These are phyloP conservation scores for Tetramorium bicarinatum DNA, from an alignment of 2,888 invertebrate species.

Conservation along the genomic window DNA sequence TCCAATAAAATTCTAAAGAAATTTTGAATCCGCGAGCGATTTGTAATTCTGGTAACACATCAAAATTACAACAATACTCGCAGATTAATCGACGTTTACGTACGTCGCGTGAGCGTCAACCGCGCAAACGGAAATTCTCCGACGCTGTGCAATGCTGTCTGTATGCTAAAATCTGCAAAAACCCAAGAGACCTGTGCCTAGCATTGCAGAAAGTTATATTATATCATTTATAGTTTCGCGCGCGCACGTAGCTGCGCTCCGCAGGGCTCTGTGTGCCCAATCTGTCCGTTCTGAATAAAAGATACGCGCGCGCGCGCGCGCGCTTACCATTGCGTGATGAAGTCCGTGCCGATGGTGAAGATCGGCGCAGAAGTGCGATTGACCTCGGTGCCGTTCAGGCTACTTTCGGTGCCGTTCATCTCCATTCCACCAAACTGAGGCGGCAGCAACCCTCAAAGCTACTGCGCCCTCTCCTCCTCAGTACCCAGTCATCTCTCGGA, in stretches of 20 bases:
- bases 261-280: neutral
- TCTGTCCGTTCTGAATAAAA: slow-evolving; percentile 30
- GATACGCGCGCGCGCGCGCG: neutral
- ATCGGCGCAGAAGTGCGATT: slow-evolving; percentile 91
- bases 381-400: slow-evolving; percentile 87
- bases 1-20: neutral
- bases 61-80: slow-evolving; percentile 28
- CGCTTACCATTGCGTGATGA: slow-evolving; percentile 93
- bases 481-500: slow-evolving; percentile 76
- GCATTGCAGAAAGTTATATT: neutral
- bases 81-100: neutral
- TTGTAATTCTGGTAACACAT: neutral
- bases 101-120: neutral
- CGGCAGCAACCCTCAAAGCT: slow-evolving; percentile 73
- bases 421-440: slow-evolving; percentile 79
- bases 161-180: slow-evolving; percentile 15
- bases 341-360: slow-evolving; percentile 92
- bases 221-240: slow-evolving; percentile 13
- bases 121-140: neutral
- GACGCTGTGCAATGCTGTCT: neutral
- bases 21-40: neutral
- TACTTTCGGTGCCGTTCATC: slow-evolving; percentile 80
- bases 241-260: neutral
- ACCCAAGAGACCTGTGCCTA: neutral
- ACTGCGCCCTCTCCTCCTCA: slow-evolving; percentile 70